These are phyloP conservation scores for Ctenosaura bakeri DNA, from an alignment of 2,797 vertebrate species.

Conservation along the genomic window DNA sequence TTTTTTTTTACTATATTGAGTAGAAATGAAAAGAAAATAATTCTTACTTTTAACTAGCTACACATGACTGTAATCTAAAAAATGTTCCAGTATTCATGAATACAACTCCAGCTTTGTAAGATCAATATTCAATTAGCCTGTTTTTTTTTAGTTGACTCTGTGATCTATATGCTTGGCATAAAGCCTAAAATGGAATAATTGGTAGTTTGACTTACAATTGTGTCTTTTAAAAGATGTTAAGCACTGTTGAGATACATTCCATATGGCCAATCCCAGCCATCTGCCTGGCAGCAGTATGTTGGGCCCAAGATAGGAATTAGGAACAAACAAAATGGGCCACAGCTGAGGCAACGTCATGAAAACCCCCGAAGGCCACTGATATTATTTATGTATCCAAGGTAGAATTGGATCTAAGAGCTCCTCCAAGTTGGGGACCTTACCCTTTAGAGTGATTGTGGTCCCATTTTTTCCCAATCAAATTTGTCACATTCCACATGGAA, in stretches of 20 bases:
- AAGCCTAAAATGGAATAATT: conserved; percentile 17
- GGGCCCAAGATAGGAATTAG: background rate
- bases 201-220: conserved; percentile 6
- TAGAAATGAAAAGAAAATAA: conserved; percentile 32
- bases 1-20: conserved; percentile 17
- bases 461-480: background rate
- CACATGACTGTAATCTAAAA: conserved; percentile 15
- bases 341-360: background rate
- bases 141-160: conserved; percentile 16
- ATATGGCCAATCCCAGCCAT: background rate
- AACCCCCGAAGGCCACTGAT: background rate
- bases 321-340: too few relatives aligned
- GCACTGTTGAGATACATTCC: background rate
- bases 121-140: conserved; percentile 29
- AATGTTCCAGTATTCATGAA: conserved; percentile 22
- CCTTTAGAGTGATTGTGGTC: background rate
- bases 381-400: background rate
- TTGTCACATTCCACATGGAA: too few relatives aligned
- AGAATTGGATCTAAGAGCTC: background rate
- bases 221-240: background rate
- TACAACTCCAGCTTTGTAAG: conserved; percentile 19
- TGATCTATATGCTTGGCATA: background rate
- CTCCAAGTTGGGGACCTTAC: background rate
- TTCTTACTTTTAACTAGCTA: conserved; percentile 13
- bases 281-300: background rate